Conservation (phyloP, 2,797 vertebrate genomes). For the Xenentodon cancila region DNA sequence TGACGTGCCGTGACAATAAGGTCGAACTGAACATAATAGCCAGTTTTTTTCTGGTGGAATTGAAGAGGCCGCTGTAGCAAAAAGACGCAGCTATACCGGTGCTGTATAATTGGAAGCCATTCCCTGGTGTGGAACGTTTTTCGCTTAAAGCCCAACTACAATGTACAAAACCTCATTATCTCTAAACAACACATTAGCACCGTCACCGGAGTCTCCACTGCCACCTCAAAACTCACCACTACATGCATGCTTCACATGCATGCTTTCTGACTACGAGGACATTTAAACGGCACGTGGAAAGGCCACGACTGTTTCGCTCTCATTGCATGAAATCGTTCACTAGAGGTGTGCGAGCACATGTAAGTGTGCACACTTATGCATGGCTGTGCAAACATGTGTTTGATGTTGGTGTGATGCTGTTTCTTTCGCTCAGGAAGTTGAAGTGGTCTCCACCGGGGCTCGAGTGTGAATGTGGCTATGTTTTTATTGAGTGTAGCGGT, state of each 20-base stretch:
- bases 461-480: conserved; percentile 16
- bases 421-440: conserved; percentile 6
- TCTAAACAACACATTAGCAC: too few species aligned
- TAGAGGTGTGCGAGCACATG: conserved; percentile 3
- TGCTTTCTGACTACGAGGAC: too few species aligned
- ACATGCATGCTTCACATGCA: too few species aligned
- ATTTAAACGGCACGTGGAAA: too few species aligned
- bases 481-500: background rate
- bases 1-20: background rate
- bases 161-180: too few species aligned
- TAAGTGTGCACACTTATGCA: background rate
- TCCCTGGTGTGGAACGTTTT: too few species aligned
- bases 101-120: too few species aligned
- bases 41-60: too few species aligned
- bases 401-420: background rate
- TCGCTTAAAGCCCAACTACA: too few species aligned
- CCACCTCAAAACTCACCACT: too few species aligned
- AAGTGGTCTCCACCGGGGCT: background rate
- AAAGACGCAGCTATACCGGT: background rate
- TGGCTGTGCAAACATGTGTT: background rate
- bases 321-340: conserved; percentile 23
- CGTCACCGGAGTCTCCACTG: too few species aligned
- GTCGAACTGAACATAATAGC: background rate
- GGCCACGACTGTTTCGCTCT: conserved; percentile 13
- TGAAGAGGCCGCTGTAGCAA: background rate